Base-by-base conservation (phyloP, 2,888 invertebrate species). In the Amphipyra berbera region DNA sequence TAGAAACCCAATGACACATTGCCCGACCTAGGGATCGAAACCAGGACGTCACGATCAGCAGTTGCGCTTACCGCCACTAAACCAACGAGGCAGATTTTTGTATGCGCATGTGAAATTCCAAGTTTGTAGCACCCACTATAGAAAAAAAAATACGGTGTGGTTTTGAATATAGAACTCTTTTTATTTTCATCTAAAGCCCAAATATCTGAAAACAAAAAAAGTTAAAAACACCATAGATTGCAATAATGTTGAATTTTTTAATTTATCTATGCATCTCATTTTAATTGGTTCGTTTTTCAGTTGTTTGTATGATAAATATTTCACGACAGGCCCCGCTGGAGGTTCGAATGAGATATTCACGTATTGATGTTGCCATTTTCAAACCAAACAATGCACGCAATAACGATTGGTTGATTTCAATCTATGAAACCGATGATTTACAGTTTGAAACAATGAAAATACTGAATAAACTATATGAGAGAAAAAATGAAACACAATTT, bases 301-400 rank as follows among this genome's bases (percentile, higher is more conserved):
- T 85, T 71, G 81, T 82, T 82, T 82, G 82, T 84, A 82, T 82
- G 81, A 84, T 91, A 88, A 90, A 91, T 90, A 88, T 90, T 91
- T 87, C 79, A 89, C 82, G 80, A 88, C 84, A 82, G 77, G 76
- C 86, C 79, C 83, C 83, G 86, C 84, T 84, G 85, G 87, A 88
- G 83, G 76, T 79, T 83, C 82, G 88, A 89, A 91, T 89, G 90
- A 90, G 88, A 89, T 90, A 91, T 92, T 91, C 90, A 90, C 87
- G 88, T 91, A 91, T 92, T 92, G 89, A 91, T 90, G 89, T 89
- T 88, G 88, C 86, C 86, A 86, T 86, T 89, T 88, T 88, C 85
- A 87, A 87, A 86, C 82, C 88, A 88, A 91, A 93, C 88, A 90
- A 88, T 86, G 82, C 82, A 76, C 81, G 84, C 63, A 72, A 78